Base-by-base conservation (phyloP, 2,888 invertebrate species). In the Sinotaia quadrata region DNA sequence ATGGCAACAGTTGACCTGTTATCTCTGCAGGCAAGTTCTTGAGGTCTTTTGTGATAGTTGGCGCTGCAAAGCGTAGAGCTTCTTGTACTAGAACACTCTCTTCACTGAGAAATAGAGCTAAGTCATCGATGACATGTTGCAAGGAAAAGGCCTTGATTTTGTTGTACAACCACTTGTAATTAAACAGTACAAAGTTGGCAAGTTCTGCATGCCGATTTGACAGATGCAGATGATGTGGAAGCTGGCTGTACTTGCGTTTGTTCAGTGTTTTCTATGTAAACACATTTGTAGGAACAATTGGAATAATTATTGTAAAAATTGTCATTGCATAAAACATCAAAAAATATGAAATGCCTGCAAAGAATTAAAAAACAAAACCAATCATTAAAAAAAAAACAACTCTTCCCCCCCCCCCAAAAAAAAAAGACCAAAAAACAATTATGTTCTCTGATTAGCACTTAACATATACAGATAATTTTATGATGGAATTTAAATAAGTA, bases 81-180 rank as follows among this genome's bases (percentile, higher is more conserved):
- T 73, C 66, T 54, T 82, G 83, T 7, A 87, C 84, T 2, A 88
- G 74, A 0, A 75, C 78, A 1, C 83, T 83, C 62, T 87, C 87
- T 29, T 79, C 78, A 10, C 84, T 76, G 0, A 85, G 84, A 60
- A 84, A 84, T 8, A 87, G 78, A 1, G 75, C 76, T 68, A 87
- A 85, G 71, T 88, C 87, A 4, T 76, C 78, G 68, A 88, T 74
- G 31, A 85, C 81, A 65, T 84, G 83, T 58, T 85, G 81, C 63
- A 87, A 66, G 0, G 86, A 85, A 24, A 87, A 71, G 1, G 87
- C 85, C 67, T 82, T 84, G 12, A 83, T 83, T 72, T 87, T 88
- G 75, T 80, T 84, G 76, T 85, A 84, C 56, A 88, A 69, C 87
- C 87, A 88, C 60, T 87, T 85, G 68, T 87, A 88, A 72, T 83